Evolutionary conservation across 2,888 invertebrate genomes (phyloP), one percentile per base, ranked within the genome.

Genomic region (Campoletis raptor): DNA sequence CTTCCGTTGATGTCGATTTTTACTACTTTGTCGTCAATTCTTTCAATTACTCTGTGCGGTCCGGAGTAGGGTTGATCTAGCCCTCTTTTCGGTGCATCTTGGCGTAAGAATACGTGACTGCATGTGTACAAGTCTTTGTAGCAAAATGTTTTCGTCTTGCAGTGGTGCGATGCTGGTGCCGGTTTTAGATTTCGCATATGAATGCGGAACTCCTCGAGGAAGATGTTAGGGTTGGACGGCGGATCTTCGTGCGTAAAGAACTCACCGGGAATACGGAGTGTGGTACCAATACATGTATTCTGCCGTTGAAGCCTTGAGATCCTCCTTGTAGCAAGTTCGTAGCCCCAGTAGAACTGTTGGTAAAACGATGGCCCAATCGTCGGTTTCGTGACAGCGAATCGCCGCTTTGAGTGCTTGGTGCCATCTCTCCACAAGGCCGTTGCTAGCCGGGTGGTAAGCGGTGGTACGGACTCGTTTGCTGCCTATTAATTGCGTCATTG

Each of bases 361-460:
- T 8, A 77, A 52, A 0, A 37, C 12, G 15, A 2, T 9, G 2
- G 52, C 21, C 77, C 77, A 77, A 10, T 18, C 30, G 6, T 84
- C 45, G 87, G 91, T 52, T 85, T 86, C 70, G 54, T 91, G 89
- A 81, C 91, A 90, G 79, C 78, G 90, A 37, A 94, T 85, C 0
- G 94, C 93, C 0, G 93, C 90, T 89, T 94, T 94, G 76, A 95
- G 86, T 12, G 91, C 90, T 4, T 94, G 89, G 85, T 95, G 94
- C 78, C 93, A 92, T n/a, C 94, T 88, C 87, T 95, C 94, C 8
- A 95, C 91, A 77, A 94, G 89, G 0, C 94, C 94, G 79, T 95
- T 94, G 0, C 92, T 86, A 69, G 91, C 89, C 52, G 94, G 91
- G 84, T 94, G 92, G 86, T 93, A 93, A n/a, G 92, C 85, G 0